phyloP scores from a whole-genome alignment of 2,797 vertebrate genomes.

The Bucorvus abyssinicus region DNA sequence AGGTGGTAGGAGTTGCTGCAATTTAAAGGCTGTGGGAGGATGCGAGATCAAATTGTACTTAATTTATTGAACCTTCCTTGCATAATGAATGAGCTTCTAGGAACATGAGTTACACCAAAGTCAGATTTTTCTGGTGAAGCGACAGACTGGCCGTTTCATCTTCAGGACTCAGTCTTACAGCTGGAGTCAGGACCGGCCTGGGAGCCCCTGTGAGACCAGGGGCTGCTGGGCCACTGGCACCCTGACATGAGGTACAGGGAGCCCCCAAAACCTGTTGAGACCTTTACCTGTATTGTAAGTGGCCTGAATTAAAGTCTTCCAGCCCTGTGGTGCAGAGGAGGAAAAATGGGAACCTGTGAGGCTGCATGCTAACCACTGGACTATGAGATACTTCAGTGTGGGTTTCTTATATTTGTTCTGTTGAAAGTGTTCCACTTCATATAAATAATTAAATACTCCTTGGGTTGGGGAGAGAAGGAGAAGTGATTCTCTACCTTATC shows the following conservation, averaged over 20 bases:
- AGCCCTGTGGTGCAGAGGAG: neutral
- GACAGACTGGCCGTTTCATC: accelerated
- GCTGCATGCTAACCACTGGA: accelerated
- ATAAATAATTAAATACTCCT: neutral
- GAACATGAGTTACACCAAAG: neutral
- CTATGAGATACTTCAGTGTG: neutral
- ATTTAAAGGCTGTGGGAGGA: neutral
- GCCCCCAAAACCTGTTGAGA: accelerated
- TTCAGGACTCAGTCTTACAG: neutral
- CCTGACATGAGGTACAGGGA: accelerated
- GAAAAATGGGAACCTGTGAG: neutral
- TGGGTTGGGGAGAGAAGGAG: neutral
- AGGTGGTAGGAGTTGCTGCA: accelerated
- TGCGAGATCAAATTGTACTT: neutral
- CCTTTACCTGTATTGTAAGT: accelerated
- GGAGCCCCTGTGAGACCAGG: too few species aligned
- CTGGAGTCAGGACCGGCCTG: neutral
- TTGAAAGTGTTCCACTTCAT: neutral
- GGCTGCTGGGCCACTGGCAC: too few species aligned
- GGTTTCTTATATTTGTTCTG: neutral
- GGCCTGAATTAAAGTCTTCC: neutral
- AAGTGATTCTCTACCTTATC: neutral
- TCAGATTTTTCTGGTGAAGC: neutral
- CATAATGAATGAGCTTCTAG: neutral
- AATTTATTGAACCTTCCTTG: neutral